Base-by-base conservation (phyloP, 2,888 invertebrate genomes). In the Hirtodrosophila histrioides region DNA sequence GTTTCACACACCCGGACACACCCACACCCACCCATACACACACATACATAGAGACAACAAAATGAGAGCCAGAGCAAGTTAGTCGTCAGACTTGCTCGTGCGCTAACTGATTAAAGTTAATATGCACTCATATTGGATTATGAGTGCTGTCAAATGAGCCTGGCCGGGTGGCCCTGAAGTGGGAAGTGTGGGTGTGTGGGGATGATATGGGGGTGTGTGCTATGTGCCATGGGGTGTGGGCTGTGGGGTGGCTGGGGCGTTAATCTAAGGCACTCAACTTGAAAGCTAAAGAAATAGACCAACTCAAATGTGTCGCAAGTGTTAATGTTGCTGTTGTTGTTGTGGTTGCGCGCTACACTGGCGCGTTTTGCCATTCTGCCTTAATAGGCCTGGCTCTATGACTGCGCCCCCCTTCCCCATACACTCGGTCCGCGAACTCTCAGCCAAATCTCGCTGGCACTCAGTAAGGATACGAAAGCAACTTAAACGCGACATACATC, bases 51-150 rank as follows among this genome's bases (percentile, higher is more conserved):
- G 9, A 3, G 27, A 50, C 37, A 49, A 27, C 17, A 17, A 17
- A 17, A 17, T 17, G 3, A 27, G 27, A 27, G 27, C 1, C 27
- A 27, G 27, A 27, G 27, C 27, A 27, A 27, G 27, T 27, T 27
- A 27, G 57, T 7, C 37, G 8, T 37, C 43, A 40, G 51, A 74
- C 57, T 51, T 73, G 62, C 75, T 83, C 75, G 75, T 77, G 78
- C 69, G 85, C 85, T 61, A 84, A 86, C 87, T 87, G 82, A 82
- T 82, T 86, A 81, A 84, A 87, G 82, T 81, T 82, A 82, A 82
- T 87, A 82, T 81, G 87, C 87, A 64, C 82, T 87, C 85, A 84
- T 82, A 82, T 82, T 84, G 78, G 82, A 86, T 82, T 87, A 82
- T 87, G 82, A 87, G 82, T 85, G 82, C 86, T 75, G 69, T 78